Evolutionary conservation across 2,888 invertebrate species (phyloP).

Genomic region (Morpho achilles): DNA sequence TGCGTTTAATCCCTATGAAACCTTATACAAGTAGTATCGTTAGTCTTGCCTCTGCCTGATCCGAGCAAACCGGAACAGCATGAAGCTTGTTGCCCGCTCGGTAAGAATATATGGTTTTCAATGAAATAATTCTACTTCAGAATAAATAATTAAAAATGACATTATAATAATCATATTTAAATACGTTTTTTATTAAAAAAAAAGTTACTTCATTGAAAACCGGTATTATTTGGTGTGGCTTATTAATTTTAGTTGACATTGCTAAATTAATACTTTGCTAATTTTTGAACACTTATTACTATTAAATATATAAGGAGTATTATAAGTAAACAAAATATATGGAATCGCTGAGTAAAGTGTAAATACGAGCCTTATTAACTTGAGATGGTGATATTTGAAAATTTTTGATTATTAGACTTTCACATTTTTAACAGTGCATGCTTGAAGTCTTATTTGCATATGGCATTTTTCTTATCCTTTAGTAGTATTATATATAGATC

Average conservation of each 20-base stretch:
- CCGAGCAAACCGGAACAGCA: constrained; percentile 93
- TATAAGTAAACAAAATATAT: constrained; percentile 16
- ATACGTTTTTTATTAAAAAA: constrained; percentile 26
- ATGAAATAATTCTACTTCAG: constrained; percentile 34
- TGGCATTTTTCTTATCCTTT: constrained; percentile 46
- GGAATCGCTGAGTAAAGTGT: constrained; percentile 14
- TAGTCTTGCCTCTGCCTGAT: constrained; percentile 91
- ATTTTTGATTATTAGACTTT: constrained; percentile 32
- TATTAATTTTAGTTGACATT: constrained; percentile 47
- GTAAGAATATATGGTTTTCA: constrained; percentile 71
- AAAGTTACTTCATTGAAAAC: constrained; percentile 51
- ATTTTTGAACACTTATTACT: constrained; percentile 36
- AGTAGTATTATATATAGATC: constrained; percentile 53
- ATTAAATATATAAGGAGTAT: constrained; percentile 38
- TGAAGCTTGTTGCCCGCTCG: constrained; percentile 93
- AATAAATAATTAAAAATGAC: neutral
- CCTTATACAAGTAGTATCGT: constrained; percentile 80
- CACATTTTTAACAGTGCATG: constrained; percentile 50
- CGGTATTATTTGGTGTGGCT: constrained; percentile 56
- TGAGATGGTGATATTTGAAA: constrained; percentile 12
- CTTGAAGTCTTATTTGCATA: constrained; percentile 52
- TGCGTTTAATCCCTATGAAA: constrained; percentile 63
- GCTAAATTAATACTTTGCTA: constrained; percentile 35
- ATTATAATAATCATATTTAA: constrained; percentile 16
- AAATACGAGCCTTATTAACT: constrained; percentile 14